phyloP scores from a whole-genome alignment of 2,797 vertebrate genomes.

The Galagoides demidoff region DNA sequence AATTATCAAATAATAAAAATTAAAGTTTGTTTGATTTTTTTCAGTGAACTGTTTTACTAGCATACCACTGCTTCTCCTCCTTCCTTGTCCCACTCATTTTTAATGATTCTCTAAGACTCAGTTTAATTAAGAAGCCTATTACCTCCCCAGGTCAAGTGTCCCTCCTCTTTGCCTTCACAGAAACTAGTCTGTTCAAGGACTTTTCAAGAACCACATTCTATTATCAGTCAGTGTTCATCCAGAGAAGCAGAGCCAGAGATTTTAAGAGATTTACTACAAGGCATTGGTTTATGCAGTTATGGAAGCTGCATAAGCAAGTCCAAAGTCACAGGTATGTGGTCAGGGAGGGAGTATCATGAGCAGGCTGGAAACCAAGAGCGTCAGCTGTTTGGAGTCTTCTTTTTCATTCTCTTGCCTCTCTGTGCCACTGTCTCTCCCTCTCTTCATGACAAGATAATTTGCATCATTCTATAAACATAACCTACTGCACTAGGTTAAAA shows the following conservation, averaged over 20 bases:
- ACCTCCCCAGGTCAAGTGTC: not conserved
- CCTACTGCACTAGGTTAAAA: not conserved
- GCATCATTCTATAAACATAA: not conserved
- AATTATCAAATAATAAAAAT: not conserved
- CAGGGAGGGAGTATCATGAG: not conserved
- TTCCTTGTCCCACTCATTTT: not conserved
- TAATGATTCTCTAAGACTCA: not conserved
- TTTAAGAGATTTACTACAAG: not conserved
- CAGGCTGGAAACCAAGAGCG: not conserved
- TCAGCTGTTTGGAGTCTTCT: not conserved
- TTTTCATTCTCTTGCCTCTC: not conserved
- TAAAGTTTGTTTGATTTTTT: not conserved
- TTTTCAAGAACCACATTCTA: not conserved
- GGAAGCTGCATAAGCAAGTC: not conserved
- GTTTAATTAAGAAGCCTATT: not conserved
- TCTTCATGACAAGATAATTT: not conserved
- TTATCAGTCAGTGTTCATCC: not conserved
- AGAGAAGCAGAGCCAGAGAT: not conserved
- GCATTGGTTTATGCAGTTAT: not conserved
- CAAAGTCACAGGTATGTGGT: not conserved
- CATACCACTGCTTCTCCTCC: not conserved
- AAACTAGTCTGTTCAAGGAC: not conserved
- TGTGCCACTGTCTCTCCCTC: not conserved
- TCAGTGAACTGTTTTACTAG: not conserved
- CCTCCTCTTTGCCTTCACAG: not conserved